Evolutionary conservation across 1,140 invertebrate species (phyloP).

Genomic region (Phymastichus coffea): DNA sequence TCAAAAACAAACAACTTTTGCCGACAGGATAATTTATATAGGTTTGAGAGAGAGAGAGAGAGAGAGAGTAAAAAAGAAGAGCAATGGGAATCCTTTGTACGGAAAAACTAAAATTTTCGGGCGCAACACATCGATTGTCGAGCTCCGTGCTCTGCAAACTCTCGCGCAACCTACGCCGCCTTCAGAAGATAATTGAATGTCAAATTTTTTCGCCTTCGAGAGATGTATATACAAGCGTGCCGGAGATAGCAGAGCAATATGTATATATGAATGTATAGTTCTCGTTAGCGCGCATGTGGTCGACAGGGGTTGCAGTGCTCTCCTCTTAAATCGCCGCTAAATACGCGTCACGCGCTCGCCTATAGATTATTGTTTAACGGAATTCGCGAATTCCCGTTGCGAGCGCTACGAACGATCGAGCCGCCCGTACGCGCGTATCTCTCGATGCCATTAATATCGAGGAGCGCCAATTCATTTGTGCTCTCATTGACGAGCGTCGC

Average conservation of each 20-base stretch:
- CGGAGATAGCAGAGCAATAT: too few species aligned
- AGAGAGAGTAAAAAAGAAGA: not conserved
- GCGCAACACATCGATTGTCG: conserved; percentile 5
- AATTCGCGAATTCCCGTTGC: conserved; percentile 5
- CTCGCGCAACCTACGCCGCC: conserved; percentile 2
- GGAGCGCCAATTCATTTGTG: not conserved
- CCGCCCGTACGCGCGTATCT: too few species aligned
- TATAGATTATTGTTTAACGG: too few species aligned
- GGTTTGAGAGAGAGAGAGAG: not conserved
- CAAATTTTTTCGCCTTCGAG: conserved; percentile 25
- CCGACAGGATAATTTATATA: conserved; percentile 8
- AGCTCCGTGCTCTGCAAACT: not conserved
- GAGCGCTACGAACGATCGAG: not conserved
- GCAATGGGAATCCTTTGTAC: too few species aligned
- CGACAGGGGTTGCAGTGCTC: too few species aligned
- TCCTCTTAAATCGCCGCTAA: conserved; percentile 15
- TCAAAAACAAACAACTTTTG: too few species aligned
- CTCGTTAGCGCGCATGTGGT: not conserved
- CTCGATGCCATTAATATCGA: not conserved
- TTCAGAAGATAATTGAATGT: conserved; percentile 25
- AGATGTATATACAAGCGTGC: not conserved
- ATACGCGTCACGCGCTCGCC: too few species aligned
- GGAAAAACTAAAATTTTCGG: not conserved
- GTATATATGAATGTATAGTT: too few species aligned
- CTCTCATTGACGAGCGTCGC: not conserved